phyloP scores from a whole-genome alignment of 2,113 vertebrate genomes.

The Nesoenas mayeri region DNA sequence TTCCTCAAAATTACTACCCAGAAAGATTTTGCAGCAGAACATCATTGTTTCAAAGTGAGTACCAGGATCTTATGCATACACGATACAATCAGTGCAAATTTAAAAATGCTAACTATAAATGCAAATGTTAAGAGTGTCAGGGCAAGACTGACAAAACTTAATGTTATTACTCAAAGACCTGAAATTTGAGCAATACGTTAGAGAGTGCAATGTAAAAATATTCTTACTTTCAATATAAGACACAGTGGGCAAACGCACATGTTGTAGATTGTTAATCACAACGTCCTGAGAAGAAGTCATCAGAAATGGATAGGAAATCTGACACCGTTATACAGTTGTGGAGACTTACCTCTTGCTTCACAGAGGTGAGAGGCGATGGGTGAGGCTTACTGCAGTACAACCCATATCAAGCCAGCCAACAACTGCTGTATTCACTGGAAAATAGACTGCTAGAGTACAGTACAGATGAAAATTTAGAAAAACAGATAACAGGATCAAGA shows the following conservation, averaged over 20 bases:
- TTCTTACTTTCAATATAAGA: neutral
- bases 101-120: neutral
- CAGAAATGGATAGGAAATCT: neutral
- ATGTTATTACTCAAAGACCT: neutral
- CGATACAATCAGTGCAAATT: neutral
- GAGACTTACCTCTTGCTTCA: neutral
- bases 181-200: neutral
- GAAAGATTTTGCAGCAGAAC: neutral
- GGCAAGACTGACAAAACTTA: neutral
- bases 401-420: neutral
- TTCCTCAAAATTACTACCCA: neutral
- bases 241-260: fast-evolving
- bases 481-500: neutral
- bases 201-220: neutral
- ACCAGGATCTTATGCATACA: neutral
- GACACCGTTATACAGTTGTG: neutral
- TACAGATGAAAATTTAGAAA: neutral
- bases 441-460: neutral
- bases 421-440: neutral
- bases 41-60: neutral
- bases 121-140: neutral
- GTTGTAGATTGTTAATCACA: neutral
- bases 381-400: neutral
- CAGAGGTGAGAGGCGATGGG: neutral
- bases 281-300: neutral